Evolutionary conservation across 2,888 invertebrate genomes (phyloP).

Genomic region (Mayetiola destructor): DNA sequence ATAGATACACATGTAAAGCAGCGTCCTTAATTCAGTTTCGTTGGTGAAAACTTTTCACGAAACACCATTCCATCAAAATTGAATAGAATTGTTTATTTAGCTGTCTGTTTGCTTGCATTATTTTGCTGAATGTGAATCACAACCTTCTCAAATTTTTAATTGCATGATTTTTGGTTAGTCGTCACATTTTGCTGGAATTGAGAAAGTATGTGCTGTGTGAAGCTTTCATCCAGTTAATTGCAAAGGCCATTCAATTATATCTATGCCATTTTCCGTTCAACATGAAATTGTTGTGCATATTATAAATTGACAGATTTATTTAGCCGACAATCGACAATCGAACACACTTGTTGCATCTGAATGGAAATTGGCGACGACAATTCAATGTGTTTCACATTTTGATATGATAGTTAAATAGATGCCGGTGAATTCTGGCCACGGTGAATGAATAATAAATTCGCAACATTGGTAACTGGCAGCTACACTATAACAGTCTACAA

Average conservation of each 20-base stretch:
- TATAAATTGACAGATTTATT: slow-evolving; percentile 1
- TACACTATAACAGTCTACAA: not conserved
- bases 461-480: not conserved
- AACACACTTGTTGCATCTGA: not conserved
- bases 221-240: not conserved
- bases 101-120: too few species aligned
- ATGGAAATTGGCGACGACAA: not conserved
- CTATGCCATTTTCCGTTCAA: not conserved
- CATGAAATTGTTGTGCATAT: not conserved
- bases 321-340: not conserved
- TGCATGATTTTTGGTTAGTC: too few species aligned
- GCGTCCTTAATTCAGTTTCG: too few species aligned
- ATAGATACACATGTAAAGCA: too few species aligned
- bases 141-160: too few species aligned
- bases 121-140: too few species aligned
- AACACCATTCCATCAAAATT: too few species aligned
- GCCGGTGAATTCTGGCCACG: not conserved
- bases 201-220: not conserved
- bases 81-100: too few species aligned
- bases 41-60: too few species aligned
- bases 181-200: too few species aligned
- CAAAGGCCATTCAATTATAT: slow-evolving; percentile 4
- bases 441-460: not conserved
- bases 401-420: not conserved
- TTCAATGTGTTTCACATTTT: too few species aligned